Base-by-base conservation (phyloP, 37 sponge, comb jelly and placozoan genomes). In the Ephydatia muelleri region DNA sequence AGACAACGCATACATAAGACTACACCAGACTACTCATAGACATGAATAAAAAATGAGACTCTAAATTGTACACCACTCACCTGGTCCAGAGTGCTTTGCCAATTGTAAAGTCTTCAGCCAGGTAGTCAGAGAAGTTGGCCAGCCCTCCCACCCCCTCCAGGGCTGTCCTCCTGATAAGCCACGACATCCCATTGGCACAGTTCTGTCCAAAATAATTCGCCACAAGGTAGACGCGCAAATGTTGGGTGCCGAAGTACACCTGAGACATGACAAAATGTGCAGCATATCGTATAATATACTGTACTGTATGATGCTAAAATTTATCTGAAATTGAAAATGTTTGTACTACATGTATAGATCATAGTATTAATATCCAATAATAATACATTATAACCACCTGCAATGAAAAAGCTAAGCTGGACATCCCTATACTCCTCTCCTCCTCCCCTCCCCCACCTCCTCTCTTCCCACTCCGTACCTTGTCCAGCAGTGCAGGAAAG, bases 231-330 rank as follows among this genome's bases (percentile, higher is more conserved):
- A 95, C 81, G 26, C 96, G 72, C 12, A 89, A 71, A 69, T 93
- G 96, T 32, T 87, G 92, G 16, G 91, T 88, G 29, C 96, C 95
- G 87, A 95, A 95, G 64, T 93, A 93, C 16, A 95, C 90, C 95
- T 94, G 85, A 5, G 70, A 38, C 16, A 65, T 6, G 6, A 78
- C 5, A 66, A 47, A 34, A 29, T 13, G 22, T 64, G 5, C 19
- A 57, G 16, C 1, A 43, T 43, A n/a, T n/a, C 16, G 22, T 65
- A 65, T 23, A 23, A 65, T 28, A 22, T n/a, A 72, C 27, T 72
- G 27, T 26, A 72, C 27, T 25, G 27, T 25, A 72, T 72, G 31
- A 65, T 65, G 19, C 19, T 65, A 22, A 25, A 65, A 65, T 65
- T 65, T 25, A 65, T 25, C 19, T 65, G 67, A 25, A 65, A 65